These are phyloP conservation scores for Calycopis cecrops DNA, from an alignment of 1,140 invertebrate genomes.

Conservation along the genomic window DNA sequence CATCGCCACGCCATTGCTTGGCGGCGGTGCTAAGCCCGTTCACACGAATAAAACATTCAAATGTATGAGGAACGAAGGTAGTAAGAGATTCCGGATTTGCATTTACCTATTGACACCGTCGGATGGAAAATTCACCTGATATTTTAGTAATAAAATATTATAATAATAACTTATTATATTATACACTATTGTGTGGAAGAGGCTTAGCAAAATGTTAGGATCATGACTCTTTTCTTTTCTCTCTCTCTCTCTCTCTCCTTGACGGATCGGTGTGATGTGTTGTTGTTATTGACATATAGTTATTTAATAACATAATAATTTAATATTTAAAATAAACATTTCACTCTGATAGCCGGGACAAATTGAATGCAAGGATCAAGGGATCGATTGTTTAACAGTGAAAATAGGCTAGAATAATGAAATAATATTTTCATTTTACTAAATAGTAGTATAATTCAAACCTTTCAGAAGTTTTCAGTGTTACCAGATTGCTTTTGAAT, in stretches of 20 bases:
- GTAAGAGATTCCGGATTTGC: constrained; percentile 2
- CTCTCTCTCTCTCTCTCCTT: no score
- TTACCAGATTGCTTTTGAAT: constrained; percentile 8
- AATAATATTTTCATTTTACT: neutral
- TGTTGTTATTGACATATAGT: no score
- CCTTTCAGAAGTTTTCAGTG: neutral
- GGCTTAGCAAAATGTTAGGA: no score
- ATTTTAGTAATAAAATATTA: neutral
- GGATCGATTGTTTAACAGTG: no score
- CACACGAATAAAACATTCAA: constrained; percentile 7
- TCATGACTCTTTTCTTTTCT: no score
- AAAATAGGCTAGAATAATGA: no score
- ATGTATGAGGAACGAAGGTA: constrained; percentile 2
- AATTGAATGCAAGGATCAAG: no score
- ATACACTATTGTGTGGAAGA: no score
- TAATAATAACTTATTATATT: neutral
- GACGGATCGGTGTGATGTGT: no score
- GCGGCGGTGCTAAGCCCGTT: neutral
- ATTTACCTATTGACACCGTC: constrained; percentile 1
- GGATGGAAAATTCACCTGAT: neutral
- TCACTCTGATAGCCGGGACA: neutral
- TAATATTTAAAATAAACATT: no score
- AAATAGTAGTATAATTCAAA: neutral
- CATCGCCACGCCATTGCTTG: no score
- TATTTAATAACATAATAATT: no score